Evolutionary conservation across 1,140 invertebrate genomes (phyloP).

Genomic region (Tenebrio molitor): DNA sequence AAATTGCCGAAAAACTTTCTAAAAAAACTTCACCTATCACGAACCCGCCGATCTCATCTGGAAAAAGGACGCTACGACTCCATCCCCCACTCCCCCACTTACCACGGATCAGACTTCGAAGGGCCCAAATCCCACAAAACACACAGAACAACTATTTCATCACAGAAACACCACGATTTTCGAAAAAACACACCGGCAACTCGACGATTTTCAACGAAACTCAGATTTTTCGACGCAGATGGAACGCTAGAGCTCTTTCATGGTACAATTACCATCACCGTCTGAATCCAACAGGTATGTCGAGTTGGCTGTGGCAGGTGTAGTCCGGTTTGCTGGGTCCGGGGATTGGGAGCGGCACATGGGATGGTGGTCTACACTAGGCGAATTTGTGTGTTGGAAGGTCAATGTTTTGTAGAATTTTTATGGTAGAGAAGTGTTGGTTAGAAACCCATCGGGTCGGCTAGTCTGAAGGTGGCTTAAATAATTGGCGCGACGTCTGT

Average conservation of each 20-base stretch:
- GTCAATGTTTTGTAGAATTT: no score
- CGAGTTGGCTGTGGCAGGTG: constrained; percentile 40
- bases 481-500: no score
- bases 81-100: constrained; percentile 3
- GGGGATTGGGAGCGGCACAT: constrained; percentile 4
- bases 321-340: constrained; percentile 23
- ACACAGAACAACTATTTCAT: background rate
- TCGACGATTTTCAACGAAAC: background rate
- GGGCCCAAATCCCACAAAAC: background rate
- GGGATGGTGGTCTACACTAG: background rate
- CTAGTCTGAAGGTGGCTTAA: no score
- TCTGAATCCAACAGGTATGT: constrained; percentile 44
- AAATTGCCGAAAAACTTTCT: background rate
- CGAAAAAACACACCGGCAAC: background rate
- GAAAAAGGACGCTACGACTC: constrained; percentile 11
- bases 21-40: no score
- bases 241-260: constrained; percentile 1
- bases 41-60: no score
- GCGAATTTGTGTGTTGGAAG: constrained; percentile 24
- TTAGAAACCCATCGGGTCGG: no score
- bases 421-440: no score
- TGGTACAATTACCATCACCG: constrained; percentile 38
- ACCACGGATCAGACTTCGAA: background rate
- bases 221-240: constrained; percentile 18
- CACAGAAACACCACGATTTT: background rate